Base-by-base conservation (phyloP, 1,140 invertebrate species). In the Drosophila saltans region DNA sequence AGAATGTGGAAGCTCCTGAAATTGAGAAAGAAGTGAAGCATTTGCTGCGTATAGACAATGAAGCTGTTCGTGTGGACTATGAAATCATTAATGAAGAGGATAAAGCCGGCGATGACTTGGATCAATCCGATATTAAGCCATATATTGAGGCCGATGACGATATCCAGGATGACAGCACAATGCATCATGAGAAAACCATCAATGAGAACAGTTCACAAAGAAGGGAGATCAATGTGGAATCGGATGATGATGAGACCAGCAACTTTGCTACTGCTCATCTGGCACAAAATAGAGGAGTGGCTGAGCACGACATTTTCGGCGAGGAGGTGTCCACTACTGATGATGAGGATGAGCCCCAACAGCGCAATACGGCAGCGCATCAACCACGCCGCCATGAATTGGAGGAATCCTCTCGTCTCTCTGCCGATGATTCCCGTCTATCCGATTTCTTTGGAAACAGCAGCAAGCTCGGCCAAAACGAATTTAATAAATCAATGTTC, bases 21-120 rank as follows among this genome's bases (percentile, higher is more conserved):
- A 98, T 99, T 80, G 98, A 99, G 92, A 99, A 99, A 92, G 98
- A 99, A 94, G 96, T 97, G 0, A 98, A 99, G 92, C 93, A 98
- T 65, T 93, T 99, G 21, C 94, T 99, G 10, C 94, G 97, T 79
- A 95, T 95, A n/a, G 98, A 99, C 92, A 97, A 97, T 91, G 97
- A 98, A 91, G 97, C 98, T 8, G 95, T 97, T 2, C 95, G 95
- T 83, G 96, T 99, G 1, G 96, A 96, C 65, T 99, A 97, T 96
- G 98, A 99, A 92, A 96, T 99, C 0, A 96, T 99, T 39, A 97
- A 96, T 78, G 97, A 98, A 91, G 97, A 98, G 90, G 96, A 94
- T 56, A 82, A 90, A 16, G 86, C 91, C 0, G 94, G 94, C 84
- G 92, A 94, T 45, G 76, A 82, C 2, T 26, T 79, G 28, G 88